Conservation (phyloP, 2,113 vertebrate species). For the Istiophorus platypterus region DNA sequence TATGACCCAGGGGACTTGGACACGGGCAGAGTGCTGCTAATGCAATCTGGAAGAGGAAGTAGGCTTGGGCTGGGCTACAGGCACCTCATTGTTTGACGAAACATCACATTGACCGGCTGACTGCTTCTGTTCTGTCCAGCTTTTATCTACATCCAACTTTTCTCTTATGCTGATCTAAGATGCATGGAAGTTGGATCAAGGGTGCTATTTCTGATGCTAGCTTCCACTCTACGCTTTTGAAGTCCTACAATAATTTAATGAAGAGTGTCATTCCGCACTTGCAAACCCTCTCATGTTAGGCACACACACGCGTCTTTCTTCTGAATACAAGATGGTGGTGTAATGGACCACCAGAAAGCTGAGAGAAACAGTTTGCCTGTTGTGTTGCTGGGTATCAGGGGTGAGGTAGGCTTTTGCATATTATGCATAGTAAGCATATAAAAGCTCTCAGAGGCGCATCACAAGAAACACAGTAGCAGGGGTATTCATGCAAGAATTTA, state of each 20-base stretch:
- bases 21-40: slow-evolving; percentile 44
- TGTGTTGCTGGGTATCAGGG: slow-evolving; percentile 29
- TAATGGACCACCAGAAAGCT: slow-evolving; percentile 19
- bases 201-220: slow-evolving; percentile 3
- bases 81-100: slow-evolving; percentile 13
- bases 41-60: slow-evolving; percentile 58
- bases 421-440: slow-evolving; percentile 50
- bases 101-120: slow-evolving; percentile 37
- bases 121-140: slow-evolving; percentile 35
- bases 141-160: slow-evolving; percentile 63
- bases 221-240: slow-evolving; percentile 50
- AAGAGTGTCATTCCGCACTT: slow-evolving; percentile 26
- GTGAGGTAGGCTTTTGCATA: slow-evolving; percentile 7
- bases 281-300: slow-evolving; percentile 16
- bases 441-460: slow-evolving; percentile 46
- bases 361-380: slow-evolving; percentile 22
- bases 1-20: slow-evolving; percentile 38
- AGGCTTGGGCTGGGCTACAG: slow-evolving; percentile 37
- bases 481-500: slow-evolving; percentile 42
- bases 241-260: slow-evolving; percentile 51
- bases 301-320: slow-evolving; percentile 8
- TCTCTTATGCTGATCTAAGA: slow-evolving; percentile 28
- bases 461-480: slow-evolving; percentile 12
- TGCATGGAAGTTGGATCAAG: slow-evolving; percentile 34
- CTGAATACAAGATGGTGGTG: slow-evolving; percentile 19